phyloP scores from a whole-genome alignment of 2,888 invertebrate genomes.

The Lycaena phlaeas region DNA sequence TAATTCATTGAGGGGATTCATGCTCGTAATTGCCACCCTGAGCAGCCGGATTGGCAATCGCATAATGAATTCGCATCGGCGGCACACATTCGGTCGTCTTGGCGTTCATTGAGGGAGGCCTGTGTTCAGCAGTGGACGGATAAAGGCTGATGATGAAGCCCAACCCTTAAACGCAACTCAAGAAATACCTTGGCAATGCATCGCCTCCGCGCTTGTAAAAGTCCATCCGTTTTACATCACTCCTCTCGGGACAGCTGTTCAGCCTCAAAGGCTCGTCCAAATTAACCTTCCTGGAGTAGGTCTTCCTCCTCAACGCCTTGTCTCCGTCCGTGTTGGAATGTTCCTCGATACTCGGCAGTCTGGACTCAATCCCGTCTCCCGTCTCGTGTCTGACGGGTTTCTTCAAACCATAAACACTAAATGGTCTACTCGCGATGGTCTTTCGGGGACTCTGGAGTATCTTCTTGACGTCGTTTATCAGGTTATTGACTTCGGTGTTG shows the following conservation, averaged over 20 bases:
- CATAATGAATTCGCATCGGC: too few species aligned
- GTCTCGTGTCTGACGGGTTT: conserved; percentile 36
- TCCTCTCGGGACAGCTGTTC: conserved; percentile 36
- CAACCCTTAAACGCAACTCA: too few species aligned
- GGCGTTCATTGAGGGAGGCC: too few species aligned
- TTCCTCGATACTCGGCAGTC: conserved; percentile 55
- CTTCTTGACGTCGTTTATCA: conserved; percentile 11
- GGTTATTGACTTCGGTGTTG: background rate
- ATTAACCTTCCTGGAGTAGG: conserved; percentile 29
- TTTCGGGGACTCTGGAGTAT: conserved; percentile 18
- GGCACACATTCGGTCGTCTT: too few species aligned
- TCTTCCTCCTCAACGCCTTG: conserved; percentile 22
- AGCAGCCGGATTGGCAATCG: too few species aligned
- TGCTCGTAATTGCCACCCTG: too few species aligned
- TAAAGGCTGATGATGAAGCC: too few species aligned
- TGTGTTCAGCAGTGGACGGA: too few species aligned
- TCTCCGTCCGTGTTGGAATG: conserved; percentile 41
- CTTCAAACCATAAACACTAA: conserved; percentile 24
- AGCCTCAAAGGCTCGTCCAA: conserved; percentile 30
- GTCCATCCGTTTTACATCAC: conserved; percentile 35
- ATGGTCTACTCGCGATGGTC: too few species aligned
- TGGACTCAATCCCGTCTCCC: conserved; percentile 42
- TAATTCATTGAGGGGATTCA: too few species aligned
- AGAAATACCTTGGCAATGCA: too few species aligned
- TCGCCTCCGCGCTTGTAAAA: conserved; percentile 50